Evolutionary conservation across 2,888 invertebrate genomes (phyloP).

Genomic region (Diaperis boleti): DNA sequence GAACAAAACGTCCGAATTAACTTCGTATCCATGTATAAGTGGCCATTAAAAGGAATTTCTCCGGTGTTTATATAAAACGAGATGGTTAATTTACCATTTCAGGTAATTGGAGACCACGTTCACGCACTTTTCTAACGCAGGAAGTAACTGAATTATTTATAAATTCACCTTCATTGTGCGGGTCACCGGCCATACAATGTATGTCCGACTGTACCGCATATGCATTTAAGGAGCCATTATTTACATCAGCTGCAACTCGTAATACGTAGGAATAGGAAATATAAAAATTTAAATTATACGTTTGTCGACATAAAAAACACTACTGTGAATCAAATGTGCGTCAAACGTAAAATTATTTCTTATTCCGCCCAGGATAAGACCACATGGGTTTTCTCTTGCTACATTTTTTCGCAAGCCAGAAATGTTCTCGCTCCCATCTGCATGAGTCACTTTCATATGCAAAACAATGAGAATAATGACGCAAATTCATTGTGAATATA

Average conservation of each 20-base stretch:
- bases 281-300: slow-evolving; percentile 8
- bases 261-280: slow-evolving; percentile 1
- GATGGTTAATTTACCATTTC: slow-evolving; percentile 28
- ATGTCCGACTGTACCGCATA: background rate
- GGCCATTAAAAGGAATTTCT: background rate
- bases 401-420: slow-evolving; percentile 19
- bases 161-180: slow-evolving; percentile 47
- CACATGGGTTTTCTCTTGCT: too few species aligned
- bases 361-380: too few species aligned
- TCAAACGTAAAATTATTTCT: too few species aligned
- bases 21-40: slow-evolving; percentile 2
- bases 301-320: too few species aligned
- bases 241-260: slow-evolving; percentile 1
- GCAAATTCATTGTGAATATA: slow-evolving; percentile 41
- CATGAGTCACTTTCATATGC: slow-evolving; percentile 39
- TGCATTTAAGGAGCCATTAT: slow-evolving; percentile 1
- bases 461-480: slow-evolving; percentile 40
- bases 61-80: background rate
- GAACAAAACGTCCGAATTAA: too few species aligned
- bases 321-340: too few species aligned
- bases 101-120: slow-evolving; percentile 54
- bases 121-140: slow-evolving; percentile 57
- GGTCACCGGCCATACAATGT: slow-evolving; percentile 42
- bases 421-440: slow-evolving; percentile 21
- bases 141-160: slow-evolving; percentile 57